Conservation (phyloP, 2,797 vertebrate species). For the Anguilla pacifica region DNA sequence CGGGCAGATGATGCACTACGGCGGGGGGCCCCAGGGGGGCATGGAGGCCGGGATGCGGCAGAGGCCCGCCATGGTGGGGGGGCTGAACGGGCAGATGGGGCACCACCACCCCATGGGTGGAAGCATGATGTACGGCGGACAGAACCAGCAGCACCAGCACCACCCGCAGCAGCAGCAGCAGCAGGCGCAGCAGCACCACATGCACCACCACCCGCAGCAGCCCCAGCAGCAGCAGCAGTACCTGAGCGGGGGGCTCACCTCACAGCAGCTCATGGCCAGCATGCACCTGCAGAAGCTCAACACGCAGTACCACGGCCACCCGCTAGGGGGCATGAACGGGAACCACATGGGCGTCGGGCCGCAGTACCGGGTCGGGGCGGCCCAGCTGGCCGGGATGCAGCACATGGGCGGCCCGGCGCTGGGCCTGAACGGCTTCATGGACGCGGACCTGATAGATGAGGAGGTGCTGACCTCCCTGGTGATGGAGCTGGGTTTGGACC, state of each 20-base stretch:
- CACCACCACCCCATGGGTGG: conserved; percentile 80
- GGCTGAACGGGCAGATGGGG: conserved; percentile 78
- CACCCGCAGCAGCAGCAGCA: conserved; percentile 70
- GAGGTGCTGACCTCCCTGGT: conserved; percentile 93
- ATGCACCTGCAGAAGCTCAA: conserved; percentile 94
- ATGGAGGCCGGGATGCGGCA: conserved; percentile 82
- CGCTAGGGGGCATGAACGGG: conserved; percentile 73
- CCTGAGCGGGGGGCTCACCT: conserved; percentile 69
- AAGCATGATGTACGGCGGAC: conserved; percentile 81
- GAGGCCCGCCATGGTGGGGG: conserved; percentile 73
- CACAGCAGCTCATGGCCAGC: conserved; percentile 88
- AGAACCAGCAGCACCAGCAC: conserved; percentile 63
- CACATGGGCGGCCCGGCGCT: conserved; percentile 80
- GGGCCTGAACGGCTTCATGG: conserved; percentile 82
- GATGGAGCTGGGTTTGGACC: conserved; percentile 91
- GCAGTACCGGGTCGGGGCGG: conserved; percentile 77
- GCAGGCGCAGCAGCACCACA: conserved; percentile 59
- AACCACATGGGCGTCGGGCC: conserved; percentile 71
- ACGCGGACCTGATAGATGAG: conserved; percentile 93
- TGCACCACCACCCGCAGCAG: conserved; percentile 65
- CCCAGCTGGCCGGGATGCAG: conserved; percentile 78
- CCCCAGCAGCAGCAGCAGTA: conserved; percentile 74
- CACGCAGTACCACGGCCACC: conserved; percentile 87
- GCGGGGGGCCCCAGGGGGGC: conserved; percentile 71
- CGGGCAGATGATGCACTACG: conserved; percentile 85